phyloP scores from a whole-genome alignment of 2,888 invertebrate genomes.

The Oegoconia quadripuncta region DNA sequence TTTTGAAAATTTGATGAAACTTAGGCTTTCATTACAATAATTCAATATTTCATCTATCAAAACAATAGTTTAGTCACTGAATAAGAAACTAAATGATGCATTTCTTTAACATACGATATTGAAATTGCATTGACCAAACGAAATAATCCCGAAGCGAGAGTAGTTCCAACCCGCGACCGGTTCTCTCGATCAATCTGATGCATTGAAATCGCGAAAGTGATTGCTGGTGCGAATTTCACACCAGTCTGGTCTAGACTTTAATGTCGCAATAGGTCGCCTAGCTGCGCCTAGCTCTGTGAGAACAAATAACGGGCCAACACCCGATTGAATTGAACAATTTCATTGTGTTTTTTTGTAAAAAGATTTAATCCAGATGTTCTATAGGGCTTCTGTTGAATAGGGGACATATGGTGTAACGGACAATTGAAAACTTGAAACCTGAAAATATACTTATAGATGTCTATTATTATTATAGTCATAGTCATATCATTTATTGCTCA shows the following conservation, averaged over 20 bases:
- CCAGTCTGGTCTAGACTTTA: constrained; percentile 66
- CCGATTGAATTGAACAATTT: constrained; percentile 32
- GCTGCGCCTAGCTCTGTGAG: constrained; percentile 59
- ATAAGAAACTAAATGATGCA: background rate
- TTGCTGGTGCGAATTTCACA: constrained; percentile 72
- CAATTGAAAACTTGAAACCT: no score
- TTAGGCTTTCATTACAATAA: no score
- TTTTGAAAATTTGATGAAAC: no score
- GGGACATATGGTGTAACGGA: no score
- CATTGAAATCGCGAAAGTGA: constrained; percentile 69
- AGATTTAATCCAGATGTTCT: constrained; percentile 4
- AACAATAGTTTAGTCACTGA: no score
- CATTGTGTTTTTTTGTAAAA: constrained; percentile 8
- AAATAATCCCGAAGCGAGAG: constrained; percentile 24
- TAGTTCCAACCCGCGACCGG: constrained; percentile 49
- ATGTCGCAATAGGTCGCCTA: constrained; percentile 54
- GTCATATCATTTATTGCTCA: no score
- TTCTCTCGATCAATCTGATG: constrained; percentile 60
- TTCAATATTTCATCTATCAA: no score
- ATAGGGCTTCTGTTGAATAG: constrained; percentile 1
- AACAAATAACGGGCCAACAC: constrained; percentile 55
- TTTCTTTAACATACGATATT: background rate
- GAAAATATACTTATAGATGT: no score
- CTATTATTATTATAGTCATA: no score
- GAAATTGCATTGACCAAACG: constrained; percentile 27